Evolutionary conservation across 2,113 vertebrate species (phyloP), one percentile per base, ranked within the genome.

Genomic region (Balaenoptera acutorostrata): DNA sequence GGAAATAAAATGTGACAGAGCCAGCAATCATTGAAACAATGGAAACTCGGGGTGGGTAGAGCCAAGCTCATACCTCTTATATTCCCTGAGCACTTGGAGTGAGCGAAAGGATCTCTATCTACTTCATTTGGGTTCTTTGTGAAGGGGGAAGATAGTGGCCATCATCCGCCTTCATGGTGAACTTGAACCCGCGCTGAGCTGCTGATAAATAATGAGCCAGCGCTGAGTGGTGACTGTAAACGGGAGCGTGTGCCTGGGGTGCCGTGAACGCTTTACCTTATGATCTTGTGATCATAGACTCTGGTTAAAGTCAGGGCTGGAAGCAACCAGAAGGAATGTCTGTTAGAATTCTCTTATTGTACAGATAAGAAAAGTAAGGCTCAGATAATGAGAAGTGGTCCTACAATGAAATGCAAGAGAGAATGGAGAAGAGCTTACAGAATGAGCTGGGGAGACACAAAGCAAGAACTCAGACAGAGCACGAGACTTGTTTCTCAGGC

Each of bases 321-420:
- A 78, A 72, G 29, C 1, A 27, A 41, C 41, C 29, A 29, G 41
- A 49, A 83, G 88, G 46, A 84, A 2, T 5, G 14, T 29, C 49
- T 82, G 18, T n/a, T 20, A 75, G 68, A 74, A 57, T 55, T 81
- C 31, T 92, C 72, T 41, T 90, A n/a, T 78, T 85, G 90, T 83
- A 27, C 21, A 83, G 52, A 46, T 21, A 49, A 93, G 61, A 52
- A 83, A 61, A 44, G 7, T 9, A 44, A 71, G 74, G 27, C 52
- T 33, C 2, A 23, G 36, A 63, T 17, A 25, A 75, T 14, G 57
- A 27, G 14, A 36, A 74, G 18, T 20, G 27, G 31, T 36, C 33
- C 25, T 36, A 61, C 25, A 31, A 41, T 2, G 25, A 61, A 74
- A 52, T 6, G 31, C 61, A 68, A 66, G 27, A 17, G 27, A 39